phyloP scores from a whole-genome alignment of 2,113 vertebrate genomes.

The Perccottus glenii region DNA sequence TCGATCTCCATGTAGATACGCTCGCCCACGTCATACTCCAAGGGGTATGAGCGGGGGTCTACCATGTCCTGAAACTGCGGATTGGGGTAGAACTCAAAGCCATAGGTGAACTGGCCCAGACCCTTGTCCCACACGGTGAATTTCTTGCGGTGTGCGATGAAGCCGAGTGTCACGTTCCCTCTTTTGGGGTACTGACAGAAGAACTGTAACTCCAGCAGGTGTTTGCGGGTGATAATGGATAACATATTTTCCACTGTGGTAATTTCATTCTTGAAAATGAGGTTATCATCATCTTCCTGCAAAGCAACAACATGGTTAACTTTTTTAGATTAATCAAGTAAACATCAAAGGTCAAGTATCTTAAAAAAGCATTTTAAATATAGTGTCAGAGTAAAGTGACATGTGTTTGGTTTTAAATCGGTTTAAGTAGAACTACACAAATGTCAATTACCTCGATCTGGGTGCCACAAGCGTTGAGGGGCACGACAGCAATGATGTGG shows the following conservation, averaged over 20 bases:
- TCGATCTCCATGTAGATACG: conserved; percentile 72
- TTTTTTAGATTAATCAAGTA: too few relatives aligned
- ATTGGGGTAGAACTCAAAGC: conserved; percentile 73
- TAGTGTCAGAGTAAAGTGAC: too few relatives aligned
- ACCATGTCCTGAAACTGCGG: conserved; percentile 22
- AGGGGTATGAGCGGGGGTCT: conserved; percentile 56
- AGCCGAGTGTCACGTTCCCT: conserved; percentile 57
- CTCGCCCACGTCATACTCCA: conserved; percentile 51
- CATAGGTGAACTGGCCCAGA: conserved; percentile 74
- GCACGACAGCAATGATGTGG: conserved; percentile 62
- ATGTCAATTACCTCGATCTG: conserved; percentile 61
- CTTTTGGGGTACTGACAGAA: conserved; percentile 74
- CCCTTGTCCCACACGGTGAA: conserved; percentile 67
- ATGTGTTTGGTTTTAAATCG: not conserved
- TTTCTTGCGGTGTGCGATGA: conserved; percentile 47
- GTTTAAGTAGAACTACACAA: too few relatives aligned
- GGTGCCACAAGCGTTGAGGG: conserved; percentile 74
- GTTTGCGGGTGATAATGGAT: conserved; percentile 67
- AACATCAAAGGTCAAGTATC: too few relatives aligned
- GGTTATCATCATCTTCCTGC: conserved; percentile 66
- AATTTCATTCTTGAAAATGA: conserved; percentile 76
- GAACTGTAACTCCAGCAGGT: conserved; percentile 68
- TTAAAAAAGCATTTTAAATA: too few relatives aligned
- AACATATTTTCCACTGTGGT: conserved; percentile 19
- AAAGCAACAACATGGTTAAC: not conserved